Evolutionary conservation across 2,113 vertebrate species (phyloP).

Genomic region (Actenoides hombroni): DNA sequence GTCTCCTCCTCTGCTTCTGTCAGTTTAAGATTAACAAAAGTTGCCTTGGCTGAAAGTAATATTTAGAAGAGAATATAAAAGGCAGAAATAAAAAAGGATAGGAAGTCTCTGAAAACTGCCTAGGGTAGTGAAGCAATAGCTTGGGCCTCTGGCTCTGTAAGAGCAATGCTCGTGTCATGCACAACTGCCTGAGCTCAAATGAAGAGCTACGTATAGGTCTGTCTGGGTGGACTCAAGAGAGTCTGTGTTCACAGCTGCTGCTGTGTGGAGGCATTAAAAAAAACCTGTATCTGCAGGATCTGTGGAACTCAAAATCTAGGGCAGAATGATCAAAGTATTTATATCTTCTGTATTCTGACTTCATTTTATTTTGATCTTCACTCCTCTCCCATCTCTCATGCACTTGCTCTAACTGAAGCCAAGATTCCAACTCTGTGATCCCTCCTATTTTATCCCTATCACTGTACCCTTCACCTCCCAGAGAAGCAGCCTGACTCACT

Average conservation of each 20-base stretch:
- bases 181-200: background rate
- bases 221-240: background rate
- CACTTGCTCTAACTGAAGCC: background rate
- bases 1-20: background rate
- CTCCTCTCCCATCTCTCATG: background rate
- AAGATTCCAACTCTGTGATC: background rate
- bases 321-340: background rate
- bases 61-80: background rate
- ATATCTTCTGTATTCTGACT: background rate
- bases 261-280: background rate
- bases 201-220: background rate
- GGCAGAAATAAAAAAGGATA: background rate
- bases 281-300: rapidly evolving
- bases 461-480: background rate
- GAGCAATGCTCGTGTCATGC: background rate
- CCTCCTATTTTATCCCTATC: background rate
- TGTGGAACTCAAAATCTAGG: background rate
- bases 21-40: background rate
- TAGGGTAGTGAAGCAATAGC: background rate
- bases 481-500: background rate
- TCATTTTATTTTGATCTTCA: background rate
- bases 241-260: background rate
- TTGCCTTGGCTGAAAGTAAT: background rate
- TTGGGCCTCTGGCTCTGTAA: background rate
- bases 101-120: background rate